A percentile compares a stretch with the other conserved stretches of the same genome.
These are phyloP conservation scores for Ctenoplectra terminalis DNA, from an alignment of 1,140 invertebrate genomes.

Conservation along the genomic window DNA sequence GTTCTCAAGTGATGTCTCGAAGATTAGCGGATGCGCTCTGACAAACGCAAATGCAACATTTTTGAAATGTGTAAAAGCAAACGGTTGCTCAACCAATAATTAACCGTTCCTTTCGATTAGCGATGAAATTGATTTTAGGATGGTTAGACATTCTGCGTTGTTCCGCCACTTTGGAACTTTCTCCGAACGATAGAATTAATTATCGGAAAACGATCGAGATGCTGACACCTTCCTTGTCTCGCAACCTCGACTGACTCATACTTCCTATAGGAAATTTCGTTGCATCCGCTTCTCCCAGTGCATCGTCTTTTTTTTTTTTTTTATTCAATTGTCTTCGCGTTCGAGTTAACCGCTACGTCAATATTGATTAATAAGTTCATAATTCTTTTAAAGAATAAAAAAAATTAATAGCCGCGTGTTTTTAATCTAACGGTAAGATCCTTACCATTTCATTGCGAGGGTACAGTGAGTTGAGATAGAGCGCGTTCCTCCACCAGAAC, in stretches of 20 bases:
- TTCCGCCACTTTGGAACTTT: constrained; percentile 41
- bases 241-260: background rate
- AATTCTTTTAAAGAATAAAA: background rate
- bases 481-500: constrained; percentile 92
- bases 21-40: too few relatives aligned
- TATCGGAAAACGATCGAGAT: constrained; percentile 65
- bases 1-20: too few relatives aligned
- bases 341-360: too few relatives aligned
- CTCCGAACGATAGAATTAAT: constrained; percentile 56
- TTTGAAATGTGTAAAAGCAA: background rate
- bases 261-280: background rate
- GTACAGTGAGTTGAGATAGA: constrained; percentile 92
- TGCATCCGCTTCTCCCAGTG: background rate
- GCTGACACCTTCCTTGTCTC: background rate
- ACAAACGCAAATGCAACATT: too few relatives aligned
- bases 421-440: too few relatives aligned
- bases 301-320: too few relatives aligned
- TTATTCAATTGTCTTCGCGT: too few relatives aligned
- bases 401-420: too few relatives aligned
- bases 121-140: constrained; percentile 25
- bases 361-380: background rate
- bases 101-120: background rate
- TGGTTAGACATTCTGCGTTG: constrained; percentile 6
- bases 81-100: background rate
- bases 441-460: constrained; percentile 89